Conservation (phyloP, 2,113 vertebrate genomes). For the Mobula birostris region DNA sequence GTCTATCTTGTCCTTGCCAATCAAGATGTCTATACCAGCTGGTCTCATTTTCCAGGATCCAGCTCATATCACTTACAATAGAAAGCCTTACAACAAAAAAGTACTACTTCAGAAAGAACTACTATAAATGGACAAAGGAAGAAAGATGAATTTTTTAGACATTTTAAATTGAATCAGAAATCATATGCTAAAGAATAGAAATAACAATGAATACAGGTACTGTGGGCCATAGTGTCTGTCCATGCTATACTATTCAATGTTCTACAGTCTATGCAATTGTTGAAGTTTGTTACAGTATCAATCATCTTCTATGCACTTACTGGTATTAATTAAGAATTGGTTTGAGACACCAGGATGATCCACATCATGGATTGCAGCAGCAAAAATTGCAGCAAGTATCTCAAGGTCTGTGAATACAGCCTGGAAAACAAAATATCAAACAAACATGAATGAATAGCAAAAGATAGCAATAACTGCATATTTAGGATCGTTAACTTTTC, state of each 20-base stretch:
- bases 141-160: not conserved
- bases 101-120: not conserved
- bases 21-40: no score
- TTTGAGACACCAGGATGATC: constrained; percentile 98
- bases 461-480: not conserved
- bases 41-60: no score
- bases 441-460: not conserved
- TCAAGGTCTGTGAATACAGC: constrained; percentile 95
- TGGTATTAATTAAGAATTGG: constrained; percentile 98
- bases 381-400: constrained; percentile 92
- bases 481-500: not conserved
- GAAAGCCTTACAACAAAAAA: not conserved
- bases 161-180: not conserved
- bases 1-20: no score
- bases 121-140: not conserved
- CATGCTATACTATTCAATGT: no score
- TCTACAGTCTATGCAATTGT: not conserved
- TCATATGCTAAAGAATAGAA: not conserved
- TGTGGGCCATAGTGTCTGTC: no score
- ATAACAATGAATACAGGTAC: not conserved
- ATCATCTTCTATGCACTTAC: constrained; percentile 60
- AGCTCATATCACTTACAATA: no score
- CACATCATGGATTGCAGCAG: constrained; percentile 93
- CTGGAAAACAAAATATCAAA: constrained; percentile 49
- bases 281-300: not conserved